Evolutionary conservation across 2,888 invertebrate genomes (phyloP), one percentile per base, ranked within the genome.

Genomic region (Margaritifera margaritifera): DNA sequence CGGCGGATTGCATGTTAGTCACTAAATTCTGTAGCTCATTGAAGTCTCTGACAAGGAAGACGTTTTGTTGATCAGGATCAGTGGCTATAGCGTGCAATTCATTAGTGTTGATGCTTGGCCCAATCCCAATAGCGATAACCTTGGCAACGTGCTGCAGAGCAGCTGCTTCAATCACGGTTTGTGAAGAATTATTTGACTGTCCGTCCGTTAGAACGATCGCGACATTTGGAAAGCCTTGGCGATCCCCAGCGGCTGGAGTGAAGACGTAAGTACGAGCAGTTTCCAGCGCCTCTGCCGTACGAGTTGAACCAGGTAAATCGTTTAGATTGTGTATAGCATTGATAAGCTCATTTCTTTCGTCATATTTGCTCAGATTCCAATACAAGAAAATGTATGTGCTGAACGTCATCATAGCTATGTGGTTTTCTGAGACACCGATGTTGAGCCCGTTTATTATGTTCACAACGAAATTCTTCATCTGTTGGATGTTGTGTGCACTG

Each of bases 151-250:
- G 18, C 53, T 74, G 71, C 22, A 77, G 53, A 5, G 50, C 58
- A 22, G 67, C 67, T 0, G 77, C 77, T 31, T 71, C 71, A 25
- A 52, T 57, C 15, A 68, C 54, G 0, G 77, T 77, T 20, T 55
- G 58, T n/a, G 52, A 22, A 19, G 68, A 60, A 50, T 74, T 62
- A 27, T 62, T 72, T 4, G 77, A 77, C 5, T 64, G 60, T 4
- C 77, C 77, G 64, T 77, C 77, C 1, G 77, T 68, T 20, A 77
- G 59, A 11, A 77, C 73, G 15, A 77, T 62, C 2, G 74, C 74
- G 20, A 77, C 75, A 58, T 75, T 75, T 19, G 71, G 69, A 31
- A 64, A 60, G 19, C 56, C 61, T 18, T 69, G 66, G n/a, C 73
- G 66, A 27, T 72, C 73, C n/a, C 73, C 72, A n/a, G 63, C 27